Base-by-base conservation (phyloP, 2,797 vertebrate species). In the Myotis myotis region DNA sequence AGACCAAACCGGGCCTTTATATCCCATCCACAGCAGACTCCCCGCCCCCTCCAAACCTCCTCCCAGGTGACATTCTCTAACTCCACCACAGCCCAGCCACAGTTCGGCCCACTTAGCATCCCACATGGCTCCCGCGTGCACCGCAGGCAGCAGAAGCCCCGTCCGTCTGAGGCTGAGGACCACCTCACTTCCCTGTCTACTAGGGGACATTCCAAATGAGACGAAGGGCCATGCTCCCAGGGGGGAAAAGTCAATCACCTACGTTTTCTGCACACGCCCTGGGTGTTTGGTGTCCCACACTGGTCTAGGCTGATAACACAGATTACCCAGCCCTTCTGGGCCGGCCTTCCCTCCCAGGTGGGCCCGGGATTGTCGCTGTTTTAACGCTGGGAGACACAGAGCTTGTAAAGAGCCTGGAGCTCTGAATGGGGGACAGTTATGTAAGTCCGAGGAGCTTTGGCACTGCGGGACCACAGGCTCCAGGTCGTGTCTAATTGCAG, bases 401-500 rank as follows among this genome's bases (percentile, higher is more conserved):
- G 93, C 89, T 96, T 95, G 68, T 95, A 94, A 96, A 96, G 88
- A 93, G 84, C 53, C 88, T 53, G 70, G 80, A 84, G 71, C 88
- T 93, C 95, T 71, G 90, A 96, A 80, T 53, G 66, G 94, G 68
- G 92, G 78, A 76, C 76, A 38, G 92, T 94, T 95, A 90, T 55
- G 30, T 91, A 95, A 96, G 85, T 92, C 92, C 92, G 16, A 33
- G 0, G 28, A 81, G 88, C 93, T 78, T 84, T 25, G 23, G 78
- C 81, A 6, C 95, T 11, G 75, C 20, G 33, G 94, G 95, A 87
- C 3, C 1, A 89, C 51, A 1, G 93, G 89, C 93, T 92, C 82
- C 96, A 76, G 93, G 96, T 68, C 95, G 96, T 95, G 93, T 96
- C 98, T 97, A 97, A 97, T 98, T 98, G 97, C 96, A 33, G 96